Percentiles rank a stretch among this genome's conserved stretches.
These are phyloP conservation scores for Pogoniulus pusillus DNA, from an alignment of 2,797 vertebrate species.

Conservation along the genomic window DNA sequence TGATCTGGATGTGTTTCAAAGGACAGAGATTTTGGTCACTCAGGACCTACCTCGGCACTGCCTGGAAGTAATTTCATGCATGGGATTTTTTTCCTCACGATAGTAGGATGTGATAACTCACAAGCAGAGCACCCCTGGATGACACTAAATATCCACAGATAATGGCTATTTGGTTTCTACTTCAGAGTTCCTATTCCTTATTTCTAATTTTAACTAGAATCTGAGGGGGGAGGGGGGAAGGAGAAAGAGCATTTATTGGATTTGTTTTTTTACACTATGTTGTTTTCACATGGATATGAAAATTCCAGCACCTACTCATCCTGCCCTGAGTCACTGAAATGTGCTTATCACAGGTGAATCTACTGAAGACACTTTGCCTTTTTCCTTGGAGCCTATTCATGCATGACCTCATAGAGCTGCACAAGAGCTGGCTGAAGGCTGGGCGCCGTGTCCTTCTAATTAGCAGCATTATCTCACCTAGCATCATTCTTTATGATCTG, in stretches of 20 bases:
- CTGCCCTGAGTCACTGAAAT: conserved; percentile 27
- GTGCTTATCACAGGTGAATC: conserved; percentile 35
- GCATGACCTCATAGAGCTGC: conserved; percentile 20
- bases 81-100: background rate
- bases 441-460: background rate
- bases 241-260: background rate
- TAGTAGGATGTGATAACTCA: background rate
- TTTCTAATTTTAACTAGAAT: background rate
- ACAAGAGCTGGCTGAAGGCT: background rate
- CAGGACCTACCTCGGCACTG: background rate
- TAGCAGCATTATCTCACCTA: background rate
- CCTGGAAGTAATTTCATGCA: background rate
- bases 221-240: background rate
- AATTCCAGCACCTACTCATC: background rate
- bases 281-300: background rate
- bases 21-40: background rate
- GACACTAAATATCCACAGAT: background rate
- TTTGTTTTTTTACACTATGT: background rate
- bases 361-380: background rate
- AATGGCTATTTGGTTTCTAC: background rate
- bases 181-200: background rate
- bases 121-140: background rate
- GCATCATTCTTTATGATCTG: background rate
- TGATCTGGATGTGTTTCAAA: background rate
- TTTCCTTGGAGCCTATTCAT: background rate